phyloP scores from a whole-genome alignment of 2,888 invertebrate species.

The Tigriopus californicus region DNA sequence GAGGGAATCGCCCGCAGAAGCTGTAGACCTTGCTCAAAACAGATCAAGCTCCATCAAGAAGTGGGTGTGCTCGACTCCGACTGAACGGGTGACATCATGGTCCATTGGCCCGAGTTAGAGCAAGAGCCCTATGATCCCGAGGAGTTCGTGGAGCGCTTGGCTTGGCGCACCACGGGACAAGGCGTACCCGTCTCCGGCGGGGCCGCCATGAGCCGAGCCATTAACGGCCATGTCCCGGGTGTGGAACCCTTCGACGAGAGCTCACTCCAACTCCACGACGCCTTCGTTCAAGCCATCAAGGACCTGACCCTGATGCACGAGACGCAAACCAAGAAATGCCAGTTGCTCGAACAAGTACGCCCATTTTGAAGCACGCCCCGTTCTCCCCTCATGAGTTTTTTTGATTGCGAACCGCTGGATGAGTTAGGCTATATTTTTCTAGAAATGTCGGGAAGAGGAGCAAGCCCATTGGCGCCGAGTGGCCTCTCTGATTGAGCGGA shows the following conservation, averaged over 20 bases:
- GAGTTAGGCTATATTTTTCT: not conserved
- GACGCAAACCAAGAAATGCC: slow-evolving; percentile 64
- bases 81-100: no score
- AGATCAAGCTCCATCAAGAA: no score
- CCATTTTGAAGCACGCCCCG: not conserved
- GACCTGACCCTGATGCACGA: slow-evolving; percentile 53
- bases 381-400: not conserved
- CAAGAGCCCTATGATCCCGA: slow-evolving; percentile 92
- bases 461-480: slow-evolving; percentile 59
- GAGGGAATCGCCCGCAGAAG: no score
- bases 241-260: slow-evolving; percentile 49
- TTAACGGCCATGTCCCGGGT: slow-evolving; percentile 12
- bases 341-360: slow-evolving; percentile 51
- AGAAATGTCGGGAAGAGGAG: slow-evolving; percentile 56
- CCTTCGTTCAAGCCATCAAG: slow-evolving; percentile 72
- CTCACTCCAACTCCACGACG: slow-evolving; percentile 66
- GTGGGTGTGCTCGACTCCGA: no score
- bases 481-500: slow-evolving; percentile 59
- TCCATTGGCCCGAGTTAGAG: not conserved
- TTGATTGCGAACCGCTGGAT: not conserved
- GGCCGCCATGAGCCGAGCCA: not conserved
- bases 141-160: slow-evolving; percentile 89
- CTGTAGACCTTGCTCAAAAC: no score
- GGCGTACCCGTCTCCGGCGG: slow-evolving; percentile 39
- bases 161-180: slow-evolving; percentile 70